Base-by-base conservation (phyloP, 2,888 invertebrate species). In the Papilio elwesi region DNA sequence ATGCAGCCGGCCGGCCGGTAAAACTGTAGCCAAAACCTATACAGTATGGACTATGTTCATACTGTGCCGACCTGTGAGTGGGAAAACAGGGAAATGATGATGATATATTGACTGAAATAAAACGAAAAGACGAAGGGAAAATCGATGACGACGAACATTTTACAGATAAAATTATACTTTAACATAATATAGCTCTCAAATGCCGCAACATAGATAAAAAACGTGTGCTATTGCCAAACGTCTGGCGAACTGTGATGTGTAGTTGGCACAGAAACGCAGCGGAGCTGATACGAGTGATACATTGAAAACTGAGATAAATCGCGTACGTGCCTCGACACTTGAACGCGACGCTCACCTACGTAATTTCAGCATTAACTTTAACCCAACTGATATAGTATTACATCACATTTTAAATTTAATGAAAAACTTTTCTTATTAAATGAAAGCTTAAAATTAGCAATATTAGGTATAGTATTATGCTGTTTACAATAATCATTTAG, bases 301-400 rank as follows among this genome's bases (percentile, higher is more conserved):
- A 68, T 73, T 68, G 68, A 73, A 73, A 65, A 51, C 57, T 51
- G 6, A 68, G 64, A 73, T 73, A 57, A 57, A 69, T 73, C 26
- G 57, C 15, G 16, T 68, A 68, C 68, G 49, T 68, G 68, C 53
- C 38, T 36, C 72, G 36, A 57, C 57, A 57, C 57, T 57, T 57
- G 57, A 57, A 38, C 36, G 57, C 38, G 9, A 36, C 13, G 57
- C 8, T 57, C 36, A 57, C 57, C 38, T 38, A 55, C 55, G 0
- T 38, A 57, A 57, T 38, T 57, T n/a, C 36, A 38, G 36, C 36
- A 57, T 57, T 38, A 57, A 16, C 9, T 38, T 57, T 38, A 57
- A 57, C 12, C 57, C 36, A 36, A 57, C 36, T 12, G 2, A 26
- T 26, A 26, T 26, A 26, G 26, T 38, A 57, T 57, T 13, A 38